Base-by-base conservation (phyloP, 1,140 invertebrate genomes). In the Leptinotarsa defecta region DNA sequence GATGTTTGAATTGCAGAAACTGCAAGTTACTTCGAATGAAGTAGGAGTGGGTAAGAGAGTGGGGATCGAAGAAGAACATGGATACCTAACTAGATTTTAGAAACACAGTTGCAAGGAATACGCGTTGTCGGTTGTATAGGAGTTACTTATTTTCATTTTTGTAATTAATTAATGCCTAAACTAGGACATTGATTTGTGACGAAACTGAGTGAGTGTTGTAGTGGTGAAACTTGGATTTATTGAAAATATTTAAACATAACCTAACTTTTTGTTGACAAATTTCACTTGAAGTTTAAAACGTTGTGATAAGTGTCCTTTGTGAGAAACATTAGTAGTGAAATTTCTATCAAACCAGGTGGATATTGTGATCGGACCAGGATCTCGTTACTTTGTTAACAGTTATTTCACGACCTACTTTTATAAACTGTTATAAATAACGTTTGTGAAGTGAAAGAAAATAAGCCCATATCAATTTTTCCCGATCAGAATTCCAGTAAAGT, bases 341-440 rank as follows among this genome's bases (percentile, higher is more conserved):
- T 43, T 68, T 68, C 43, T 13, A 15, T 4, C 27, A 13, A 68
- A 34, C 17, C n/a, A 43, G 43, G 34, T 68, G 67, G n/a, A 48
- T 71, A 52, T 22, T 57, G 57, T 69, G 17, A 20, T 71, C n/a
- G 49, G 27, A 65, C n/a, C n/a, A 52, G 52, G 20, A 71, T 57
- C 52, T 52, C 52, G 48, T 19, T 15, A 71, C 68, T 71, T 71
- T 71, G 17, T 71, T 62, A 76, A 73, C 69, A 72, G 69, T 79
- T 77, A 70, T 77, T 73, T 43, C 19, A 57, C 76, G 78, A 79
- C 78, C 78, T 79, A 79, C 78, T 79, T 79, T 77, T 49, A 24
- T 49, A 15, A 71, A 71, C 69, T 57, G 69, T 57, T 71, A 65
- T 65, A 65, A 65, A 65, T 65, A 65, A 65, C 64, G 64, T 65